Evolutionary conservation across 2,113 vertebrate genomes (phyloP).

Genomic region (Pelusios castaneus): DNA sequence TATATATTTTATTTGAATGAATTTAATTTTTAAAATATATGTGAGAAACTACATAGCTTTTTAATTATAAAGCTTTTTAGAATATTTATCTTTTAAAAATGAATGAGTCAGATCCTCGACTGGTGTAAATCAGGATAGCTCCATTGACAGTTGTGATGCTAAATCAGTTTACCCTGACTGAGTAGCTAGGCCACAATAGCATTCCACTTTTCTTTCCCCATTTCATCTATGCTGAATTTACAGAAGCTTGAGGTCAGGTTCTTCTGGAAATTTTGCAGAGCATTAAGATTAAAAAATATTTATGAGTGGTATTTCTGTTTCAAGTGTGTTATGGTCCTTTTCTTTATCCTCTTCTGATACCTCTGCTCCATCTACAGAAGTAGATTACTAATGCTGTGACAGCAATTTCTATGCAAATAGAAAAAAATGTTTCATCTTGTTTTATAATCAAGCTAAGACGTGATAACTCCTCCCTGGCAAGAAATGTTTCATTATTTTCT

Average conservation of each 20-base stretch:
- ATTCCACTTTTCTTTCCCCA: background rate
- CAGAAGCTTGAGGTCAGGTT: background rate
- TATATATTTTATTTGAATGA: background rate
- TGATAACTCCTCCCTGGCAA: background rate
- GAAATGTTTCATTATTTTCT: constrained; percentile 2
- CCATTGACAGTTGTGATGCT: background rate
- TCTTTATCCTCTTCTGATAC: background rate
- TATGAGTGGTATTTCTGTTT: background rate
- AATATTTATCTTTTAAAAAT: background rate
- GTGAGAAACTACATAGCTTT: background rate
- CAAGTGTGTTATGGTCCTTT: background rate
- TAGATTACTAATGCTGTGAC: constrained; percentile 37
- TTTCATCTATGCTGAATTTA: background rate
- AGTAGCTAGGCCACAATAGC: background rate
- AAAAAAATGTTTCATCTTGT: background rate
- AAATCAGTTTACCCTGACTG: background rate
- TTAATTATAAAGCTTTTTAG: background rate
- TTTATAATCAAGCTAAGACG: constrained; percentile 1
- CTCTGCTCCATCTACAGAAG: background rate
- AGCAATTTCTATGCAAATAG: background rate
- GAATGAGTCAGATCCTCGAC: background rate
- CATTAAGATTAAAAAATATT: background rate
- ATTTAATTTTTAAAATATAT: background rate
- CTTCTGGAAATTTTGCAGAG: background rate
- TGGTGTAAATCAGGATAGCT: background rate